Evolutionary conservation across 1,140 invertebrate species (phyloP), one percentile per base, ranked within the genome.

Genomic region (Drosophila ogumai): DNA sequence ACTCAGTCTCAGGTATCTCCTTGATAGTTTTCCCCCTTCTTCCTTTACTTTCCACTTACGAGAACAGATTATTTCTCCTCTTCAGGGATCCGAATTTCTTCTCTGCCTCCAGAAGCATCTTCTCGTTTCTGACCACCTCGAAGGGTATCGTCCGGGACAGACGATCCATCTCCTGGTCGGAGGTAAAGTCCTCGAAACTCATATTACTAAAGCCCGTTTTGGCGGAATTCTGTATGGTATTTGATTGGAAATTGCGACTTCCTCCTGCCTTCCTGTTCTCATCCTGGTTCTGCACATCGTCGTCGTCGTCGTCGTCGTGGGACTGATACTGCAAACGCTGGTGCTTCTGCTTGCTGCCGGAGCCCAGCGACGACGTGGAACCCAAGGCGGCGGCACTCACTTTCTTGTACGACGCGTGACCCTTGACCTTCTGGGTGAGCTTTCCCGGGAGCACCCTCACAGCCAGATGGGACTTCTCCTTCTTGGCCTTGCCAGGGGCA

Each of bases 141-240:
- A 95, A 96, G 3, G 95, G 94, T 31, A 94, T 93, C n/a, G 94
- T 91, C 55, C 91, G 90, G 4, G 82, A 91, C 41, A 91, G 67
- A 19, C 87, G 84, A 80, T 92, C 91, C 49, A 91, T 91, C 67
- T 85, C 82, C 59, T 96, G 95, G 72, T 96, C 96, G 22, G 95
- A 95, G 2, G 95, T 95, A 79, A 96, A 96, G 91, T 96, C 96
- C 91, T 96, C 96, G 76, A 96, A 96, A 79, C 96, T 96, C 95
- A 96, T 95, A 80, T 96, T 96, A 75, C 95, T 96, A 72, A 96
- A 96, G 5, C 96, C 96, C 3, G 93, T 93, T 41, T 94, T 93
- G 22, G 87, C 91, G 6, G 90, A 91, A 75, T 86, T 92, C 40
- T 92, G 80, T 77, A 93, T 93, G 34, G 88, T 90, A 59, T 90